These are phyloP conservation scores for Lamellibrachia luymesi DNA, from an alignment of 1,140 invertebrate species.

Conservation along the genomic window DNA sequence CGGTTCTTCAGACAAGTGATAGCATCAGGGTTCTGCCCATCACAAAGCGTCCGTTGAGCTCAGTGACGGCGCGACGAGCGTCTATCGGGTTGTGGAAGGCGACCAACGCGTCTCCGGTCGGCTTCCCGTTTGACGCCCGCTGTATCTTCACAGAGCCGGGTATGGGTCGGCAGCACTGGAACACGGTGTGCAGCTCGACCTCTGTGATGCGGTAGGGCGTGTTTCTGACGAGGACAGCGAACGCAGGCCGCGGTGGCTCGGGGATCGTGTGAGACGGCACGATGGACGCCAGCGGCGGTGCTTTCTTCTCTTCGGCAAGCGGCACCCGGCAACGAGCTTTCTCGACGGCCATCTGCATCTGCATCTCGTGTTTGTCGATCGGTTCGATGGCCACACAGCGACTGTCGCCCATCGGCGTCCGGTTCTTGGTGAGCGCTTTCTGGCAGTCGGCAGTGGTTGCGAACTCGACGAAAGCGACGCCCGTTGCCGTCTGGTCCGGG, in stretches of 20 bases:
- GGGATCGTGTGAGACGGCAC: conserved; percentile 26
- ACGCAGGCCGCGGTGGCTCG: conserved; percentile 48
- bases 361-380: conserved; percentile 64
- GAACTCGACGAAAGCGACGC: conserved; percentile 86
- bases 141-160: conserved; percentile 50
- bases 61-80: conserved; percentile 69
- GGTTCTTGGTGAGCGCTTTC: conserved; percentile 65
- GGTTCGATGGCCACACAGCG: conserved; percentile 65
- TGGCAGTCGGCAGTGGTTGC: conserved; percentile 67
- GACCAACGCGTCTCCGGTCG: conserved; percentile 85
- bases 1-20: neutral
- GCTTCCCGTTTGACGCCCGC: conserved; percentile 54
- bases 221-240: conserved; percentile 79
- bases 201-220: conserved; percentile 81
- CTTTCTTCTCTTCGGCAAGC: conserved; percentile 24
- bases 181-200: conserved; percentile 84
- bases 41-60: neutral
- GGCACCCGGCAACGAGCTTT: conserved; percentile 25
- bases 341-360: conserved; percentile 34
- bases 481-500: conserved; percentile 68
- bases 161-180: conserved; percentile 59
- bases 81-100: conserved; percentile 74
- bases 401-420: conserved; percentile 29
- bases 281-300: conserved; percentile 26
- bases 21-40: conserved; percentile 14